A percentile compares a stretch with the other conserved stretches of the same genome.
phyloP scores from a whole-genome alignment of 1,140 invertebrate species.

The Procambarus clarkii region DNA sequence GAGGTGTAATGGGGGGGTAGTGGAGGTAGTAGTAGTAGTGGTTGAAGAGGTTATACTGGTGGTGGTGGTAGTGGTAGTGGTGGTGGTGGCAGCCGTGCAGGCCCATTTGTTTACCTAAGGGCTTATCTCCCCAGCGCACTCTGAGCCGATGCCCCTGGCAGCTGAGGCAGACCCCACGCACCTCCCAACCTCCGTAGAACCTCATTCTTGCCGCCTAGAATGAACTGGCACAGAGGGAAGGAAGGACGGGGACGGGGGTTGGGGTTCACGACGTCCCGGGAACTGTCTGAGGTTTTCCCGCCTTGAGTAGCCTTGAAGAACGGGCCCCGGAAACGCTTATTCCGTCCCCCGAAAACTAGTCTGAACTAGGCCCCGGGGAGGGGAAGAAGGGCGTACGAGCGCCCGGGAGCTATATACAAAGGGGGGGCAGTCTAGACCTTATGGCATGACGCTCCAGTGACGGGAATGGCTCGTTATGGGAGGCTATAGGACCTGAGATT shows the following conservation, averaged over 20 bases:
- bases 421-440: no score
- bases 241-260: no score
- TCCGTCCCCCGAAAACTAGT: neutral
- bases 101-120: no score
- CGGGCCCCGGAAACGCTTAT: no score
- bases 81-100: neutral
- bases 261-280: no score
- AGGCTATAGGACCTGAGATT: neutral
- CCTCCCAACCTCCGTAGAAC: no score
- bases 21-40: neutral
- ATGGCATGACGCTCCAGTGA: neutral
- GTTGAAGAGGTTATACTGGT: neutral
- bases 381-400: neutral
- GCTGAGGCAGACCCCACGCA: neutral
- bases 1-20: no score
- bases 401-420: neutral
- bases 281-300: no score
- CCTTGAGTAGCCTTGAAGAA: no score
- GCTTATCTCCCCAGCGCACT: no score
- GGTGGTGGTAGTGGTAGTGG: neutral
- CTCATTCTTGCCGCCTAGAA: no score
- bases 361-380: neutral
- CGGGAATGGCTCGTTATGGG: neutral
- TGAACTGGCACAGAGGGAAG: no score
- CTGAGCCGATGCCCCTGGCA: neutral